phyloP scores from a whole-genome alignment of 2,113 vertebrate genomes.

The Hemicordylus capensis region DNA sequence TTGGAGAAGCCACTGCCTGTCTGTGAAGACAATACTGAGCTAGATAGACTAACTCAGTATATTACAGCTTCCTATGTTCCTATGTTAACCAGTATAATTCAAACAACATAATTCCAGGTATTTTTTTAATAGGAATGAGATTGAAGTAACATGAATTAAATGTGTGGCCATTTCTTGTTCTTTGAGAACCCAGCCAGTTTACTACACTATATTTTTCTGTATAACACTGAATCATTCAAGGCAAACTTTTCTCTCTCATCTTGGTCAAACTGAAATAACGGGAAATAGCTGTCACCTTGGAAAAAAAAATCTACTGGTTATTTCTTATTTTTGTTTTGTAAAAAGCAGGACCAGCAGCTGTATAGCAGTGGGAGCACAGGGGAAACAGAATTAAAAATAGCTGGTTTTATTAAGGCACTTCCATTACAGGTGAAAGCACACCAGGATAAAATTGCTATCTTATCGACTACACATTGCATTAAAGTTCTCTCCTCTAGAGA shows the following conservation, averaged over 20 bases:
- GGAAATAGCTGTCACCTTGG: conserved; percentile 8
- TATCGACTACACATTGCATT: conserved; percentile 34
- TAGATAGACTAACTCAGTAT: too few species aligned
- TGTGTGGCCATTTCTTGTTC: neutral
- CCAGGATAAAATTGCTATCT: conserved; percentile 29
- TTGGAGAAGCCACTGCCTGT: too few species aligned
- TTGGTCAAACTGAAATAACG: conserved; percentile 22
- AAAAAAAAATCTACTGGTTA: conserved; percentile 13
- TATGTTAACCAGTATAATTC: too few species aligned
- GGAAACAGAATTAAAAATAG: conserved; percentile 52
- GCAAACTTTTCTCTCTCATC: conserved; percentile 5
- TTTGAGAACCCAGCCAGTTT: neutral
- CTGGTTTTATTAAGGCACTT: conserved; percentile 32
- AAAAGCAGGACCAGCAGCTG: conserved; percentile 40
- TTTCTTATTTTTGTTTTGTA: conserved; percentile 31
- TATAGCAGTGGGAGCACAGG: neutral
- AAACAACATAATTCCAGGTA: too few species aligned
- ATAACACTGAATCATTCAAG: neutral
- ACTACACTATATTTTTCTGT: neutral
- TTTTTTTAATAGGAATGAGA: too few species aligned
- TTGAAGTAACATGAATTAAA: neutral
- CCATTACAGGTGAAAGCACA: conserved; percentile 3
- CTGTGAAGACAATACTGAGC: too few species aligned
- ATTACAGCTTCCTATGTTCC: too few species aligned
- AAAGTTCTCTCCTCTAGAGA: conserved; percentile 40